These are phyloP conservation scores for Phalacrocorax carbo DNA, from an alignment of 2,113 vertebrate species.

Conservation along the genomic window DNA sequence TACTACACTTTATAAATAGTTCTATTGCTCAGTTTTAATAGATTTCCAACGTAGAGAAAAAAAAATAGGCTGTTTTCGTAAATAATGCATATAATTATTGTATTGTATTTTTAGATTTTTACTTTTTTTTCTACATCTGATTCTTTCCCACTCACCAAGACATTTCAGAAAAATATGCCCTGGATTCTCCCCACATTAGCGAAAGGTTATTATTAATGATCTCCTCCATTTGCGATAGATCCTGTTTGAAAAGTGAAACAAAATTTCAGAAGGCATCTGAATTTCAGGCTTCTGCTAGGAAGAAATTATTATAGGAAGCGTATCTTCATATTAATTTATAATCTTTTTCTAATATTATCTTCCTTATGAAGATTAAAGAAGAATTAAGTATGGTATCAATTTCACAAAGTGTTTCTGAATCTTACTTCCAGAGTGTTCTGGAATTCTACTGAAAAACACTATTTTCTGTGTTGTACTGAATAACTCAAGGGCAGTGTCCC, in stretches of 20 bases:
- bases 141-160: not conserved
- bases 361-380: conserved; percentile 27
- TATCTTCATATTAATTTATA: conserved; percentile 20
- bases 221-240: not conserved
- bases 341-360: conserved; percentile 21
- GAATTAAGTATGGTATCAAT: not conserved
- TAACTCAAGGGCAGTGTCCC: not conserved
- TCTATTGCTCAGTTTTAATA: not conserved
- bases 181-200: not conserved
- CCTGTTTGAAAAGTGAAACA: not conserved
- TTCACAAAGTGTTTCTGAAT: not conserved
- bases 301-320: not conserved
- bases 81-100: not conserved
- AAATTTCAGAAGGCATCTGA: not conserved
- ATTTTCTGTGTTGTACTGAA: not conserved
- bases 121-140: not conserved
- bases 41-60: not conserved
- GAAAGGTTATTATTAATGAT: not conserved
- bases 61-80: not conserved
- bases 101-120: not conserved
- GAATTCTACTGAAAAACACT: not conserved
- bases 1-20: not conserved
- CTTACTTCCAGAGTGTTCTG: not conserved
- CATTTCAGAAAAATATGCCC: not conserved
- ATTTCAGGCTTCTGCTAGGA: conserved; percentile 14